Evolutionary conservation across 2,888 invertebrate genomes (phyloP), one percentile per base, ranked within the genome.

Genomic region (Drosophila subquinaria): DNA sequence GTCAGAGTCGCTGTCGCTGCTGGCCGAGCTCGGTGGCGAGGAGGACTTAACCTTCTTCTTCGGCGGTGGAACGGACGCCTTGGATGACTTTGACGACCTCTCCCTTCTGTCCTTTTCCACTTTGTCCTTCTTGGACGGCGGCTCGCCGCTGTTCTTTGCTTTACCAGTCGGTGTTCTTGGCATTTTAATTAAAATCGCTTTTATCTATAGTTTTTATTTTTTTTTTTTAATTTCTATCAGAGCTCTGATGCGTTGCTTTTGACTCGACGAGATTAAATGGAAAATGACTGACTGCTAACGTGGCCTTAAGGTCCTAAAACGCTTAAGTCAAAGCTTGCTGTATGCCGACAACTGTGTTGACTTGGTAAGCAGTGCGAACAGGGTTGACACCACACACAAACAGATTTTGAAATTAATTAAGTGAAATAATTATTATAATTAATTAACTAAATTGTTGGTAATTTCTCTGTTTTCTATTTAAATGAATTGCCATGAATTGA

Each of bases 121-220:
- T n/a, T 48, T 66, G 2, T 51, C 65, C 13, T 52, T 69, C 42
- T 33, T 73, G 3, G 9, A 4, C 2, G 42, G 11, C 17, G 47
- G 27, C 15, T 59, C 65, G n/a, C 27, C 55, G 3, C 23, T 43
- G 13, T 2, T 13, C 15, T 57, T 72, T 17, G n/a, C 6, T 3
- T 47, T 66, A 17, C 11, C 27, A 1, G 3, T 4, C 27, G 42
- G 23, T 20, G 33, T 0, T 47, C 45, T 53, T 8, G 66, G 61
- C 72, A 76, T 75, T 33, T 40, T 56, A 3, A 17, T 9, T 23
- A 3, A n/a, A 45, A 43, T 48, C n/a, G 27, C 30, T 27, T 42
- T 42, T 40, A 6, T 5, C 3, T n/a, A 3, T 38, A 5, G 20
- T 33, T 20, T 33, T n/a, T 4, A 15, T 20, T 38, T 33, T 42